Conservation (phyloP, 2,113 vertebrate species). For the Dicrurus megarhynchus region DNA sequence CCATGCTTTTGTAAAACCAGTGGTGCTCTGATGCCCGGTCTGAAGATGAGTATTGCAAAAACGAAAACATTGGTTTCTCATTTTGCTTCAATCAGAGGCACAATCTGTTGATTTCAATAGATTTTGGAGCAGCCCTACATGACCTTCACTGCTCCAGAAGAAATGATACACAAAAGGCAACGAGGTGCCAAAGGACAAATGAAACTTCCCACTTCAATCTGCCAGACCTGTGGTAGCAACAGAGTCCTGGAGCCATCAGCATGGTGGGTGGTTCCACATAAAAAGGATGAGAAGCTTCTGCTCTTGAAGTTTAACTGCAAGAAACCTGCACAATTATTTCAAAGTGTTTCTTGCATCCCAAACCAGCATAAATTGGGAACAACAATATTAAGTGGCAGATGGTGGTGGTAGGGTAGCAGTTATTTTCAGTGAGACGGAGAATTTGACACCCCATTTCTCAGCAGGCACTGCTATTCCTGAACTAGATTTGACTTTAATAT, state of each 20-base stretch:
- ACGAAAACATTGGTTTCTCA: background rate
- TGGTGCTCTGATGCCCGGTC: accelerated
- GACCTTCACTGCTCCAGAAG: background rate
- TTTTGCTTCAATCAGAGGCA: background rate
- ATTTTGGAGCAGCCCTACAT: background rate
- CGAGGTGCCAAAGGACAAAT: background rate
- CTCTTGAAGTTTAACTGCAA: background rate
- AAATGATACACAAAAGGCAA: background rate
- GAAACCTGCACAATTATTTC: background rate
- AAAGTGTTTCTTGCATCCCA: background rate
- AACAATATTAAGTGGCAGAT: background rate
- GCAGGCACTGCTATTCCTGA: background rate
- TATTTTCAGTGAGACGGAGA: background rate
- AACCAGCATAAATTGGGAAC: background rate
- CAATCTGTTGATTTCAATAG: background rate
- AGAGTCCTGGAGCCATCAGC: background rate
- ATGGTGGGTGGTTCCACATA: background rate
- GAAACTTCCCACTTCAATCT: background rate
- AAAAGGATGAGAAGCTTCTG: background rate
- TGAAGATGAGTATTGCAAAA: background rate
- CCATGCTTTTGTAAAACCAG: background rate
- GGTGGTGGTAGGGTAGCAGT: background rate
- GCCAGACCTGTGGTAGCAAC: background rate
- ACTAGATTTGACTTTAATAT: background rate
- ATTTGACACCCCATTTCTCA: background rate